A percentile compares a stretch with the other conserved stretches of the same genome.
Conservation (phyloP, 2,888 invertebrate species). For the Hypercompe scribonia region DNA sequence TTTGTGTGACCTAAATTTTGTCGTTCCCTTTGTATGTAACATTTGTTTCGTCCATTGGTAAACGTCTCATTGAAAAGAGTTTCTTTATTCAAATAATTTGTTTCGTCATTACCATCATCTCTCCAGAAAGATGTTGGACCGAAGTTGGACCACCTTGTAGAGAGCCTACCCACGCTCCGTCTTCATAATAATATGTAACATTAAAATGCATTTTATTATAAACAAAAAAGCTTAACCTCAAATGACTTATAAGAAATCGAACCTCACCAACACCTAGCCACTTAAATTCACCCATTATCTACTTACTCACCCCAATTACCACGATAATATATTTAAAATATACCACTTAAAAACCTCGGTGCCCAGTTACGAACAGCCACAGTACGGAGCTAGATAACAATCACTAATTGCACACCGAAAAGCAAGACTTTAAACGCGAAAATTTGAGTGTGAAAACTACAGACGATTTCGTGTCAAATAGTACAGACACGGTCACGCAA, state of each 20-base stretch:
- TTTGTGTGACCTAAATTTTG: constrained; percentile 19
- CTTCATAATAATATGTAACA: no score
- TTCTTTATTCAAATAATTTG: neutral
- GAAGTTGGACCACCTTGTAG: no score
- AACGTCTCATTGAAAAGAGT: neutral
- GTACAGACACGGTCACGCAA: constrained; percentile 73
- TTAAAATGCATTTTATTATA: neutral
- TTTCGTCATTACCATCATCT: no score
- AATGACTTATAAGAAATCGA: constrained; percentile 31
- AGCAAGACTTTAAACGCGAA: constrained; percentile 74
- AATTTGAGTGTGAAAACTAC: constrained; percentile 82
- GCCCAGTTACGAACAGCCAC: constrained; percentile 56
- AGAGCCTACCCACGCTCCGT: no score
- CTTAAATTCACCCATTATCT: constrained; percentile 31
- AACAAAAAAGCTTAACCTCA: constrained; percentile 2
- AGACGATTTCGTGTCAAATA: constrained; percentile 76
- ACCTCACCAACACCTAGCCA: constrained; percentile 31
- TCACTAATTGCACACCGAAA: constrained; percentile 80
- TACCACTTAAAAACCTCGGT: constrained; percentile 45
- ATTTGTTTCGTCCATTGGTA: neutral
- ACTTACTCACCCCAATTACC: constrained; percentile 39
- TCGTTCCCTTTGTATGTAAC: neutral
- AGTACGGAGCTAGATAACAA: constrained; percentile 72
- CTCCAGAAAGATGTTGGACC: no score
- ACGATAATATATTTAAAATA: constrained; percentile 49